Evolutionary conservation across 2,888 invertebrate species (phyloP).

Genomic region (Eugnorisma glareosa): DNA sequence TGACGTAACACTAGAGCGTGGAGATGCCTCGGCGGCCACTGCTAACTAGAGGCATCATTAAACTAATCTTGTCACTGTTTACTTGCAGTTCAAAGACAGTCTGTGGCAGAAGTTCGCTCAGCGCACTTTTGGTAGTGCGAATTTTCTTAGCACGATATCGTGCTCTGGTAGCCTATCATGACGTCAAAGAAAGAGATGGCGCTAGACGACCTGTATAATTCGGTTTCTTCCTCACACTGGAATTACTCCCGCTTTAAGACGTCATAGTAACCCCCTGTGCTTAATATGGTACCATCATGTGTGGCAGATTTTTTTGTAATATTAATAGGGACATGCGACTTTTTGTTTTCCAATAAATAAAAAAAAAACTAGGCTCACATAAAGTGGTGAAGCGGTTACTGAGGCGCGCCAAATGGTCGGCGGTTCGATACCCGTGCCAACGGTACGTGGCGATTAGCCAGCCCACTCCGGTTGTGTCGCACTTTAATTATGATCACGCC

Average conservation of each 20-base stretch:
- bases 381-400: slow-evolving; percentile 48
- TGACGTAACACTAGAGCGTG: not conserved
- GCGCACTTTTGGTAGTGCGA: not conserved
- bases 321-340: not conserved
- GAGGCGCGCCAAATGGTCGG: slow-evolving; percentile 59
- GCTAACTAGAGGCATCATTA: not conserved
- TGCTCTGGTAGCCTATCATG: no score
- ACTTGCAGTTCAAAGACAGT: not conserved
- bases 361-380: slow-evolving; percentile 45
- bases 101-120: not conserved
- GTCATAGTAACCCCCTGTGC: no score
- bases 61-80: not conserved
- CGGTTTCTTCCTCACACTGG: no score
- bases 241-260: no score
- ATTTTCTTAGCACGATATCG: not conserved
- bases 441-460: slow-evolving; percentile 62
- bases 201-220: no score
- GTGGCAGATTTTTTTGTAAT: not conserved
- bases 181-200: no score
- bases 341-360: slow-evolving; percentile 43
- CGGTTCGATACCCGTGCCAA: slow-evolving; percentile 57
- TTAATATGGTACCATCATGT: not conserved
- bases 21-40: not conserved
- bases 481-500: slow-evolving; percentile 55
- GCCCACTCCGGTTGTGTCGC: slow-evolving; percentile 33